Evolutionary conservation across 2,888 invertebrate genomes (phyloP), one percentile per base, ranked within the genome.

Genomic region (Lepidocyrtoides sp.): DNA sequence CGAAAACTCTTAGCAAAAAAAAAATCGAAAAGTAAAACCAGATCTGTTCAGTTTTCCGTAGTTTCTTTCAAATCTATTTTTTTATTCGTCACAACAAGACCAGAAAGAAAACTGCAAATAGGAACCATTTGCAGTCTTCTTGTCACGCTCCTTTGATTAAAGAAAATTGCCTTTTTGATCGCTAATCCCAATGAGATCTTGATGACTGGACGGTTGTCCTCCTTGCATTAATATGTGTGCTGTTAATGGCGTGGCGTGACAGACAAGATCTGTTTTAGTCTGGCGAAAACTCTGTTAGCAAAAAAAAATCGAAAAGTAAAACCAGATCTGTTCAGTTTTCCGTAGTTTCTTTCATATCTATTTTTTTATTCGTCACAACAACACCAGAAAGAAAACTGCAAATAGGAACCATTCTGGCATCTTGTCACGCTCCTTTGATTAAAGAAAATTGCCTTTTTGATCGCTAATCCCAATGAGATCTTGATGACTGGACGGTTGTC

Each of bases 141-240:
- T 63, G 82, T 82, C 82, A 82, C 82, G 82, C 82, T 82, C 44
- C 63, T 20, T 63, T 82, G 82, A 82, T 77, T 77, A 77, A 77
- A 77, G 77, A 77, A 77, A 77, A 77, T 77, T 77, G 77, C 72
- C 72, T 72, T 51, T 32, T 77, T 54, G 54, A 51, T 77, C 77
- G 51, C 54, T 32, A 54, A 23, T 72, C 44, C 23, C 26, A 36
- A 36, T 69, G 77, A 17, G 10, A 32, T 29, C 51, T 10, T 54
- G 77, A 77, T 77, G 51, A 77, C 54, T 51, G 26, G 77, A 77
- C 51, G 77, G 54, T 77, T 10, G 82, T 41, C 26, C 41, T 44
- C 23, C 17, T 44, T 48, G 5, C 60, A 60, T 41, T 60, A 60
- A 20, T 57, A n/a, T n/a, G n/a, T n/a, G n/a, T n/a, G n/a, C n/a